Conservation (phyloP, 1,140 invertebrate genomes). For the Spodoptera litura region DNA sequence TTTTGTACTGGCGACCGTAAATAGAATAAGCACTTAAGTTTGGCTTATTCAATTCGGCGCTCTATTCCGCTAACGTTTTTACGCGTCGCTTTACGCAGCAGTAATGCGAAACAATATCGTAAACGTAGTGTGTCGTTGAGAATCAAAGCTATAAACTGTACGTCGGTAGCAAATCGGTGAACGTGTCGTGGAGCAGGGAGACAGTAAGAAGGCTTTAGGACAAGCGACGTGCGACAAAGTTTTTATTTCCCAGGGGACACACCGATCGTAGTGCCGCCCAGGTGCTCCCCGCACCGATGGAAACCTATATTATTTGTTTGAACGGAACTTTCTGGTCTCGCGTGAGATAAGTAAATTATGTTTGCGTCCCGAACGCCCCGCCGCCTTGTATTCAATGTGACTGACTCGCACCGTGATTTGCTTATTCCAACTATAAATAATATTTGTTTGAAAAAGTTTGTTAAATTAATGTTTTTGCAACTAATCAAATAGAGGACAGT, state of each 20-base stretch:
- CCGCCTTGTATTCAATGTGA: slow-evolving; percentile 67
- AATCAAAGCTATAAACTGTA: slow-evolving; percentile 80
- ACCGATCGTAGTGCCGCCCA: slow-evolving; percentile 83
- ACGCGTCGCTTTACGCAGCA: slow-evolving; percentile 64
- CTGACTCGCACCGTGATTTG: slow-evolving; percentile 15
- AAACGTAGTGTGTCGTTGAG: slow-evolving; percentile 76
- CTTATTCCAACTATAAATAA: slow-evolving; percentile 40
- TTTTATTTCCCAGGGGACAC: slow-evolving; percentile 85
- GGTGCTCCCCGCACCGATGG: slow-evolving; percentile 79
- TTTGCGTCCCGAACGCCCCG: slow-evolving; percentile 73
- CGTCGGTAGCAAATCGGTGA: slow-evolving; percentile 76
- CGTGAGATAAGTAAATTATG: slow-evolving; percentile 84
- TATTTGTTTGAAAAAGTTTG: slow-evolving; percentile 30
- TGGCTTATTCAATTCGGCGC: slow-evolving; percentile 56
- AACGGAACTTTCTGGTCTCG: slow-evolving; percentile 83
- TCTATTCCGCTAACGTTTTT: slow-evolving; percentile 54
- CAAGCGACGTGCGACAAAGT: slow-evolving; percentile 85
- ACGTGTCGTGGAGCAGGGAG: slow-evolving; percentile 69
- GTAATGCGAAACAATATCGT: slow-evolving; percentile 78
- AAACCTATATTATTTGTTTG: slow-evolving; percentile 86
- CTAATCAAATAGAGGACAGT: background rate
- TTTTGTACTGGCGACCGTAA: slow-evolving; percentile 20
- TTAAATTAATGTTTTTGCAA: slow-evolving; percentile 5
- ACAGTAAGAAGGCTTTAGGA: slow-evolving; percentile 82
- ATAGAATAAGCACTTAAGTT: slow-evolving; percentile 32